Evolutionary conservation across 2,113 vertebrate species (phyloP).

Genomic region (Rhipidura dahli): DNA sequence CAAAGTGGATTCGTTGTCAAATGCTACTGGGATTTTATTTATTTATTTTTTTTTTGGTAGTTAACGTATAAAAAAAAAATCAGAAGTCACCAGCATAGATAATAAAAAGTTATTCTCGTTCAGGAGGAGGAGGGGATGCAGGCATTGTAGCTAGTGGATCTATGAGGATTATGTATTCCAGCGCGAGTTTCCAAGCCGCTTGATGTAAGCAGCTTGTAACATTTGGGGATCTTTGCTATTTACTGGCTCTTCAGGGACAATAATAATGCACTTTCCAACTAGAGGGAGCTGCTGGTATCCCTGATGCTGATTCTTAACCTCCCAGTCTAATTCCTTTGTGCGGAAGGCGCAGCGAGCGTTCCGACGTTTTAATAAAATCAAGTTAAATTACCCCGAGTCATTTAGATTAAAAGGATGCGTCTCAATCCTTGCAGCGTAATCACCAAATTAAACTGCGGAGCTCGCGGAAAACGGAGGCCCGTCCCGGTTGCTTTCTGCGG

Average conservation of each 20-base stretch:
- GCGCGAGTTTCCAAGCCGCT: fast-evolving
- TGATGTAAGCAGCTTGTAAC: background rate
- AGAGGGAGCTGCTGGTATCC: constrained; percentile 45
- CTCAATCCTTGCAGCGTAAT: background rate
- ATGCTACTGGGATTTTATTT: background rate
- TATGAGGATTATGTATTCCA: fast-evolving
- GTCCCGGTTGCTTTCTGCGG: background rate
- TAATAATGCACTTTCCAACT: constrained; percentile 15
- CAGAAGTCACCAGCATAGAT: background rate
- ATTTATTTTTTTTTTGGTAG: background rate
- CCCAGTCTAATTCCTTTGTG: constrained; percentile 40
- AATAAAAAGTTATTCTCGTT: background rate
- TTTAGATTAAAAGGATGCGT: background rate
- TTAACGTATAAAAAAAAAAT: background rate
- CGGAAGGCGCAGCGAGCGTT: background rate
- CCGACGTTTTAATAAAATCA: background rate
- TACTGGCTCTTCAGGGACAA: background rate
- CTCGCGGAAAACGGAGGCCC: background rate
- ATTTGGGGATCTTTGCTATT: background rate
- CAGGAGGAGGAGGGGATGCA: background rate
- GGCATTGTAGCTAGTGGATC: background rate
- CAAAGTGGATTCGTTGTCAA: background rate
- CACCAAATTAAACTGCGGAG: background rate
- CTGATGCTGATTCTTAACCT: background rate
- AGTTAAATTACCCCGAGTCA: background rate